Percentiles rank a stretch among this genome's conserved stretches.
Conservation (phyloP, 2,888 invertebrate species). For the Buathra laborator region DNA sequence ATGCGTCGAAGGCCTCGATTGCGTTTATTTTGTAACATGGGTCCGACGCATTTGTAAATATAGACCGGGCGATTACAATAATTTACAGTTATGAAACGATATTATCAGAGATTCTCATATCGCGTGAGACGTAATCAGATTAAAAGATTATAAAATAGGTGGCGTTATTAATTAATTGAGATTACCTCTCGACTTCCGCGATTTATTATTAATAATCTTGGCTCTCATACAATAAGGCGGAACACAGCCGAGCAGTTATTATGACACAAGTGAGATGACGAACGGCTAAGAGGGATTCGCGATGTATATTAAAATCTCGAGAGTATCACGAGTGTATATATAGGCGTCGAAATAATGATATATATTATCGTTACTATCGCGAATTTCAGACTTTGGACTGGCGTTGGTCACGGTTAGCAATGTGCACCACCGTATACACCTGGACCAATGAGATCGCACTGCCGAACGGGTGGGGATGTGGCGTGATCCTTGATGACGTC, state of each 20-base stretch:
- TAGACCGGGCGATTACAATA: no score
- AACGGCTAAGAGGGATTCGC: conserved; percentile 4
- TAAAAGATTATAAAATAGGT: background rate
- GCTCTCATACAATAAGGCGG: background rate
- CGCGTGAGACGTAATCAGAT: background rate
- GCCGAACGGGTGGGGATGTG: conserved; percentile 82
- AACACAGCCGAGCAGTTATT: background rate
- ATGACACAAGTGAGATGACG: background rate
- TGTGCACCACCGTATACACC: conserved; percentile 74
- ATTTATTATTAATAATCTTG: conserved; percentile 6
- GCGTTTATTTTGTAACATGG: background rate
- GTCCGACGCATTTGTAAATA: background rate
- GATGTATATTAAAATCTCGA: background rate
- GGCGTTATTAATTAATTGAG: background rate
- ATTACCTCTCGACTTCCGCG: background rate
- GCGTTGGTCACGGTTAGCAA: conserved; percentile 65
- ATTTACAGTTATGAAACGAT: background rate
- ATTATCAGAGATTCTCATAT: background rate
- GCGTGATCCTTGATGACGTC: conserved; percentile 85
- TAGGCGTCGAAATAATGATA: background rate
- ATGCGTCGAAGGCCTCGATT: background rate
- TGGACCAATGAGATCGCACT: conserved; percentile 80
- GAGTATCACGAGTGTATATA: background rate
- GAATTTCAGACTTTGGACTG: conserved; percentile 66
- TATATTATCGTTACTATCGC: conserved; percentile 23